Base-by-base conservation (phyloP, 2,888 invertebrate genomes). In the Gandaritis pyraliata region DNA sequence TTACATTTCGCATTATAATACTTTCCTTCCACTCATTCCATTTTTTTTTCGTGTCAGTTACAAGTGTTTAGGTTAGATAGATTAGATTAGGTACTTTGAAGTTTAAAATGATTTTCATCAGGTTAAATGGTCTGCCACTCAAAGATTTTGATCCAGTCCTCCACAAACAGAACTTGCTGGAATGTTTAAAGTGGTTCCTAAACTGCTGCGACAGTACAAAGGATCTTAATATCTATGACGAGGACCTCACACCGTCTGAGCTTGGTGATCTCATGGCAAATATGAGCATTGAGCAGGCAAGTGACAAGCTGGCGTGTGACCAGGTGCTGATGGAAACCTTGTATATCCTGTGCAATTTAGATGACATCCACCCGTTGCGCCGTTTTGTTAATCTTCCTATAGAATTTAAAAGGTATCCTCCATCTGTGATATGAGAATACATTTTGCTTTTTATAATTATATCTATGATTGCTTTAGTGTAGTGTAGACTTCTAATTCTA, bases 161-260 rank as follows among this genome's bases (percentile, higher is more conserved):
- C 5, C 96, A 97, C 74, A 91, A 90, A 65, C 94, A 94, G 65
- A 95, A 96, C 77, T 82, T 96, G 52, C 86, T 94, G 63, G 96
- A 97, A 84, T 96, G 96, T 77, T 82, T 96, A 5, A 95, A 95
- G 76, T 93, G 94, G 75, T 89, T 95, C 58, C 83, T 96, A 0
- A 85, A 85, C 52, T 87, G 94, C 43, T 95, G 94, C 75, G 94
- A 95, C 75, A 80, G 82, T 30, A 80, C 82, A 43, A 86, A 89
- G 45, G 66, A 69, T 38, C 38, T 50, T 1, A 53, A 66, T 1
- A 58, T 47, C 36, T 58, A 56, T 11, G 47, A 45, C 13, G 45
- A 29, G 6, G 51, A 51, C 0, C 43, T 47, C 5, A 48, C 47
- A 0, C 29, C 50, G 0, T 7, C 18, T 0, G 63, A 65, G 13